Evolutionary conservation across 2,797 vertebrate genomes (phyloP).

Genomic region (Anas capensis): DNA sequence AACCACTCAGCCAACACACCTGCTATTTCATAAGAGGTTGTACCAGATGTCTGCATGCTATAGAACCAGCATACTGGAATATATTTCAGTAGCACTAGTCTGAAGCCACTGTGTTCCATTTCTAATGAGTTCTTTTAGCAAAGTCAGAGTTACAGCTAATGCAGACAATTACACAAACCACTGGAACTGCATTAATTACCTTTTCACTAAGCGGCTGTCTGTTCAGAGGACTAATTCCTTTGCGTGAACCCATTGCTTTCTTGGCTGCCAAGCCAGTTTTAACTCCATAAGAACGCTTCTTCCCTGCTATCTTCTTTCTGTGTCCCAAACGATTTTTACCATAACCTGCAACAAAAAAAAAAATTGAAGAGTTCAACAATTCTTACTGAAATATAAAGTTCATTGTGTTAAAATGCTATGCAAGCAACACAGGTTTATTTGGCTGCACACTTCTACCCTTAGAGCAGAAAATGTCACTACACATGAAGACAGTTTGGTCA

Average conservation of each 20-base stretch:
- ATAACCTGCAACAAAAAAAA: slow-evolving; percentile 76
- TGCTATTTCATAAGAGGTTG: not conserved
- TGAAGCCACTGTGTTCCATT: not conserved
- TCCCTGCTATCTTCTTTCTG: slow-evolving; percentile 79
- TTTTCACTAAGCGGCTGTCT: slow-evolving; percentile 82
- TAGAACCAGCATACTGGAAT: not conserved
- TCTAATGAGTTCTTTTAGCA: not conserved
- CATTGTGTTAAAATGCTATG: not conserved
- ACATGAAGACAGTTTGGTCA: not conserved
- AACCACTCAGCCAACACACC: not conserved
- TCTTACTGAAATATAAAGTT: not conserved
- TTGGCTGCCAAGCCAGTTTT: slow-evolving; percentile 92
- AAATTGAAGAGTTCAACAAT: not conserved
- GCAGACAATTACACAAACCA: not conserved
- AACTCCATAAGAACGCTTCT: slow-evolving; percentile 87
- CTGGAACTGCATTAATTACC: slow-evolving; percentile 56
- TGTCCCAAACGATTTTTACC: slow-evolving; percentile 79
- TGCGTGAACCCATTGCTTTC: slow-evolving; percentile 83
- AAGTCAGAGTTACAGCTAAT: not conserved
- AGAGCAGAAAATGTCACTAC: not conserved
- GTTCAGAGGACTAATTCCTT: slow-evolving; percentile 86
- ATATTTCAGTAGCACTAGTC: not conserved
- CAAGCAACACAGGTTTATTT: not conserved
- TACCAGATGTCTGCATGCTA: not conserved
- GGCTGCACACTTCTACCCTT: not conserved